These are phyloP conservation scores for Nyleta sp. DNA, from an alignment of 2,888 invertebrate species.

Conservation along the genomic window DNA sequence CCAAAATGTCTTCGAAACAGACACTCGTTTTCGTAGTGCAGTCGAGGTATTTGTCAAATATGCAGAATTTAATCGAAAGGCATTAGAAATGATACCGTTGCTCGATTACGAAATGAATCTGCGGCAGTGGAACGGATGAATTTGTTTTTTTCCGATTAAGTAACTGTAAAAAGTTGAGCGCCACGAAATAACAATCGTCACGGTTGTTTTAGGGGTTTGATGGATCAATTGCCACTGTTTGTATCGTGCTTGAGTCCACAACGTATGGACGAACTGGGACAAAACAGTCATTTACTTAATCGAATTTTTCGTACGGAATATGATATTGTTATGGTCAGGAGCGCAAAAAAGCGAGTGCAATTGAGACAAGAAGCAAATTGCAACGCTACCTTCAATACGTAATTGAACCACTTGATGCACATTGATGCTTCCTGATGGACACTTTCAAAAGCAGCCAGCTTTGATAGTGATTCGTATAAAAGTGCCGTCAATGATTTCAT, in stretches of 20 bases:
- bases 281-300: conserved; percentile 10
- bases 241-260: background rate
- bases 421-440: conserved; percentile 5
- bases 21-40: too few species aligned
- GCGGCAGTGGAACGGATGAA: conserved; percentile 43
- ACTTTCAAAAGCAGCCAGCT: conserved; percentile 2
- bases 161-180: conserved; percentile 54
- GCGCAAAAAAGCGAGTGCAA: background rate
- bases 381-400: conserved; percentile 2
- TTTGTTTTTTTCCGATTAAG: conserved; percentile 40
- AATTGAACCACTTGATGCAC: background rate
- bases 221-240: conserved; percentile 40
- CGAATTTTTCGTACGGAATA: conserved; percentile 7
- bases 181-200: conserved; percentile 49
- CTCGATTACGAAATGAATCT: conserved; percentile 48
- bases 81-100: conserved; percentile 31
- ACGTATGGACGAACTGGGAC: conserved; percentile 30
- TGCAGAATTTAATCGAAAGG: conserved; percentile 25
- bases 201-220: conserved; percentile 44
- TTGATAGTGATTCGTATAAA: background rate
- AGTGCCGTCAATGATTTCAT: background rate
- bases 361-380: conserved; percentile 1
- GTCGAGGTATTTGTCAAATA: background rate
- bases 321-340: background rate
- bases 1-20: too few species aligned